Percentiles rank a stretch among this genome's conserved stretches.
These are phyloP conservation scores for Nesoenas mayeri DNA, from an alignment of 2,113 vertebrate species.

Conservation along the genomic window DNA sequence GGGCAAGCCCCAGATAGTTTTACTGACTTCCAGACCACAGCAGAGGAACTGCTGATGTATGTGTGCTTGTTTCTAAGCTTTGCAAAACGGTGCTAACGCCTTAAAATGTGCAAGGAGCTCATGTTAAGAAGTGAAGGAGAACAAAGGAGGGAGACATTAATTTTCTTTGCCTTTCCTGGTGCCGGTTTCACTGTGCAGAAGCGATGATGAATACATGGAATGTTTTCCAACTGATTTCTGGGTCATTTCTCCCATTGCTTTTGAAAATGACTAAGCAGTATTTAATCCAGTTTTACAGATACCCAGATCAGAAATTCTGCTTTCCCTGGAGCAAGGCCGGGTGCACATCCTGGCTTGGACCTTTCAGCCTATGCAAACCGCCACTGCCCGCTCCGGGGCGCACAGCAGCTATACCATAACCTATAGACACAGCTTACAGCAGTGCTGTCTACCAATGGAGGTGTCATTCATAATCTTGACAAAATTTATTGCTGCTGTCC, in stretches of 20 bases:
- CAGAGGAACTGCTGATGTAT: not conserved
- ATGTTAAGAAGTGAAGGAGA: not conserved
- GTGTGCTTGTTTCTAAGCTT: not conserved
- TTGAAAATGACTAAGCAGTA: slow-evolving; percentile 20
- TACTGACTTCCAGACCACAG: not conserved
- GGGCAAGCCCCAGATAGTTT: not conserved
- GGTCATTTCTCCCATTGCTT: slow-evolving; percentile 31
- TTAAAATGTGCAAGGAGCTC: not conserved
- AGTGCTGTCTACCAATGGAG: fast-evolving
- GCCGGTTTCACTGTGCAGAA: not conserved
- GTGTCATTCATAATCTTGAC: fast-evolving
- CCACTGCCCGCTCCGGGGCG: not conserved
- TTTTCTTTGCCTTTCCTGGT: not conserved
- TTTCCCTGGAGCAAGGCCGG: not conserved
- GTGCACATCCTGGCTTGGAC: not conserved
- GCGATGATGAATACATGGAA: not conserved
- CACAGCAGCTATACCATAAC: not conserved
- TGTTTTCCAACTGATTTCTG: slow-evolving; percentile 15
- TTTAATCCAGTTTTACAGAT: slow-evolving; percentile 6
- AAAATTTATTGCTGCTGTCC: no score
- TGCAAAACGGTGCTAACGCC: not conserved
- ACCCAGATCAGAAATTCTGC: not conserved
- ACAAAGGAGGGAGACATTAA: not conserved
- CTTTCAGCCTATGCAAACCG: fast-evolving
- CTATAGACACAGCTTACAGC: fast-evolving